These are phyloP conservation scores for Nilaparvata lugens DNA, from an alignment of 1,140 invertebrate species.

Conservation along the genomic window DNA sequence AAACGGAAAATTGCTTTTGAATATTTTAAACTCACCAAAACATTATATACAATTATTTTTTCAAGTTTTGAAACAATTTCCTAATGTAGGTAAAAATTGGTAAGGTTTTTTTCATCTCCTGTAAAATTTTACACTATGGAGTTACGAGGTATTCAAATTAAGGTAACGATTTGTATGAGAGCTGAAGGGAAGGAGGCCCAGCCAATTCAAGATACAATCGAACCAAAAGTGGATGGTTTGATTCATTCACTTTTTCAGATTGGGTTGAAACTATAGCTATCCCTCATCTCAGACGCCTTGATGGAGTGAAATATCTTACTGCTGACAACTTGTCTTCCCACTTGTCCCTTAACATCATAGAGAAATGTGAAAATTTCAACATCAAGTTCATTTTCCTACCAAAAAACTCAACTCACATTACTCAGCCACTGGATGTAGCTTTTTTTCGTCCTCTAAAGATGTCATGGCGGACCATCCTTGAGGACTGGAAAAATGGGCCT, in stretches of 20 bases:
- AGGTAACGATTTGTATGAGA: too few relatives aligned
- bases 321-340: constrained; percentile 36
- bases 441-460: constrained; percentile 32
- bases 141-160: too few relatives aligned
- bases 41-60: too few relatives aligned
- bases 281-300: constrained; percentile 1
- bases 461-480: constrained; percentile 32
- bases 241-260: constrained; percentile 10
- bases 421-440: constrained; percentile 36
- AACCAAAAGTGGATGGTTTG: constrained; percentile 18
- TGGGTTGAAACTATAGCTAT: constrained; percentile 13
- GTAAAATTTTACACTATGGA: too few relatives aligned
- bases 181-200: too few relatives aligned
- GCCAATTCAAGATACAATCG: constrained; percentile 22
- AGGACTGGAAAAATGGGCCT: constrained; percentile 25
- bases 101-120: too few relatives aligned
- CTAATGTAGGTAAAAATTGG: too few relatives aligned
- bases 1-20: too few relatives aligned
- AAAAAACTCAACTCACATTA: constrained; percentile 35
- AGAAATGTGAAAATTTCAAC: constrained; percentile 29
- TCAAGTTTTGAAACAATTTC: too few relatives aligned
- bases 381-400: constrained; percentile 35
- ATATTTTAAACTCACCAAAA: too few relatives aligned
- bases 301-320: constrained; percentile 22
- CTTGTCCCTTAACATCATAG: constrained; percentile 29